phyloP scores from a whole-genome alignment of 2,797 vertebrate species.

The Spinibarbus caldwelli region DNA sequence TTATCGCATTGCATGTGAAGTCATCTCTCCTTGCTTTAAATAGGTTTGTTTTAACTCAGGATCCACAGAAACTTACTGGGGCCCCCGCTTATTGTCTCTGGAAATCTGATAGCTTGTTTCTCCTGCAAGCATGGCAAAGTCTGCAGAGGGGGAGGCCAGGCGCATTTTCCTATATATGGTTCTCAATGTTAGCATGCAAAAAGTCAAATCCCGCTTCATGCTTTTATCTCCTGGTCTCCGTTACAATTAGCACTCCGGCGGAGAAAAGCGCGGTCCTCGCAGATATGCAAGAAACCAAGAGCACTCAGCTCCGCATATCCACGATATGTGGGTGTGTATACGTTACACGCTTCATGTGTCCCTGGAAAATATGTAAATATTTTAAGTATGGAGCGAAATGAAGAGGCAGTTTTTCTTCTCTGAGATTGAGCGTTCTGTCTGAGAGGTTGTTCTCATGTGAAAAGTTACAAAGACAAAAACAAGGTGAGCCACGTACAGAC shows the following conservation, averaged over 20 bases:
- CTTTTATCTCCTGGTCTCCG: constrained; percentile 41
- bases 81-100: constrained; percentile 74
- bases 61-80: constrained; percentile 61
- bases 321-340: constrained; percentile 57
- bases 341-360: constrained; percentile 64
- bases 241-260: constrained; percentile 44
- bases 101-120: constrained; percentile 79
- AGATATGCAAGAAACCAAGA: constrained; percentile 50
- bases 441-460: constrained; percentile 49
- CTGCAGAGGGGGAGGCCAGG: constrained; percentile 46
- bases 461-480: constrained; percentile 53
- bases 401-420: constrained; percentile 64
- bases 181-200: constrained; percentile 37
- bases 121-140: constrained; percentile 61
- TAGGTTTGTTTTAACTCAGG: constrained; percentile 68
- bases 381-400: constrained; percentile 70
- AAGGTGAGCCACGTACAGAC: constrained; percentile 40
- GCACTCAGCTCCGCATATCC: constrained; percentile 54
- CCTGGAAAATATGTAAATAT: constrained; percentile 80
- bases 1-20: constrained; percentile 75
- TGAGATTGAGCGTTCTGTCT: constrained; percentile 55
- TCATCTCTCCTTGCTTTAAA: constrained; percentile 66
- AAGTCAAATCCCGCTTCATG: constrained; percentile 19
- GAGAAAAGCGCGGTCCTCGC: constrained; percentile 35
- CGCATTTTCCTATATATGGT: constrained; percentile 60